Conservation (phyloP, 2,113 vertebrate genomes). For the Oenanthe oenanthe region DNA sequence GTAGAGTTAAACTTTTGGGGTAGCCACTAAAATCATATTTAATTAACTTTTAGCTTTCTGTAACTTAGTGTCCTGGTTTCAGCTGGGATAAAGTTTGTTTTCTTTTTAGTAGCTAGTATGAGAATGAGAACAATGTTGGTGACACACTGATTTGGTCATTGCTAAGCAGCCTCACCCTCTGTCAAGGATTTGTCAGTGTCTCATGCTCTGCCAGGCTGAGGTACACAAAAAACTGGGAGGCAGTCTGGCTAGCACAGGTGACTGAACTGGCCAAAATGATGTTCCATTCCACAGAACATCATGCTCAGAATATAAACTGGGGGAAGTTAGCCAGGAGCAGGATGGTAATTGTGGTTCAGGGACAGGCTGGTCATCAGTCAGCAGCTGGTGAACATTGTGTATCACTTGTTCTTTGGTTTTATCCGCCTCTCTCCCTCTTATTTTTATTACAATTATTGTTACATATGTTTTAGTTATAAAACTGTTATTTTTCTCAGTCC, state of each 20-base stretch:
- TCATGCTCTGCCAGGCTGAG: background rate
- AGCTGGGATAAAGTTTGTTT: background rate
- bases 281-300: background rate
- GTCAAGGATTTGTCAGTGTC: background rate
- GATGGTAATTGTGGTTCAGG: background rate
- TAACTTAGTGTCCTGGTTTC: background rate
- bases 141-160: background rate
- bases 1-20: background rate
- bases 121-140: background rate
- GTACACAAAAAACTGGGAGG: background rate
- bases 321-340: background rate
- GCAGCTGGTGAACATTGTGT: background rate
- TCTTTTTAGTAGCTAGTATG: background rate
- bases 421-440: background rate
- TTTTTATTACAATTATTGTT: background rate
- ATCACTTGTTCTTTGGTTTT: background rate
- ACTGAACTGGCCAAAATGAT: background rate
- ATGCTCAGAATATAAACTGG: background rate
- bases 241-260: background rate
- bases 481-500: background rate
- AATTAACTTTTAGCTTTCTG: background rate
- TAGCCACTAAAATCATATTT: background rate
- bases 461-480: background rate
- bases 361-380: background rate
- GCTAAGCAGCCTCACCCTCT: background rate